phyloP scores from a whole-genome alignment of 2,113 vertebrate species.

The Ancistrus triradiatus region DNA sequence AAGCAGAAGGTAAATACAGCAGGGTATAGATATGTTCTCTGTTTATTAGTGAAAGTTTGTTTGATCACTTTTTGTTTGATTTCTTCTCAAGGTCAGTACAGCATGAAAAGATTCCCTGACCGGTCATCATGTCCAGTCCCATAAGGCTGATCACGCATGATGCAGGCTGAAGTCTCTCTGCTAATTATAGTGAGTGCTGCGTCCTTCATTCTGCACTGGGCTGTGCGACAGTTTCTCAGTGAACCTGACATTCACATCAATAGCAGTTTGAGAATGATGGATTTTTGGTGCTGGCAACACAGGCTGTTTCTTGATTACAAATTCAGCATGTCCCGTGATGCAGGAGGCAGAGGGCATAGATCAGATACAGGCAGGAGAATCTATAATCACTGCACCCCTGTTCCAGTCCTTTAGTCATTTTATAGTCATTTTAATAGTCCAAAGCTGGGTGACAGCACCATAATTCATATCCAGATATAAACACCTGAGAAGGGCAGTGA shows the following conservation, averaged over 20 bases:
- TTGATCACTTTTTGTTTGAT: slow-evolving; percentile 19
- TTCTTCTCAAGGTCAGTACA: slow-evolving; percentile 9
- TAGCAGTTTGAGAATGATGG: slow-evolving; percentile 69
- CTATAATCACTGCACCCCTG: background rate
- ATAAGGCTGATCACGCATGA: slow-evolving; percentile 44
- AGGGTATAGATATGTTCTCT: background rate
- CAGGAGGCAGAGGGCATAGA: slow-evolving; percentile 31
- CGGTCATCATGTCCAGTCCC: slow-evolving; percentile 34
- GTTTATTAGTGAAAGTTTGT: background rate
- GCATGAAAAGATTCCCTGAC: slow-evolving; percentile 20
- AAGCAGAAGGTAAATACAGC: slow-evolving; percentile 9
- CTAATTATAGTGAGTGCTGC: slow-evolving; percentile 72
- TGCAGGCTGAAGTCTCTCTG: slow-evolving; percentile 31
- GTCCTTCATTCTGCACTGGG: slow-evolving; percentile 52
- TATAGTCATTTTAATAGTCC: slow-evolving; percentile 7
- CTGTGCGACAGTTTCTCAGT: slow-evolving; percentile 57
- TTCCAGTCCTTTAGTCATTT: no score
- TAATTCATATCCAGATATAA: slow-evolving; percentile 10
- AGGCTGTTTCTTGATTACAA: slow-evolving; percentile 53
- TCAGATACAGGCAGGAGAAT: slow-evolving; percentile 21
- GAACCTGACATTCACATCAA: slow-evolving; percentile 68
- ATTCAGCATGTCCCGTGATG: slow-evolving; percentile 45
- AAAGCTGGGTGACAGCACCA: slow-evolving; percentile 12
- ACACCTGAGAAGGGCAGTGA: slow-evolving; percentile 15
- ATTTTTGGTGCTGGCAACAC: slow-evolving; percentile 51